phyloP scores from a whole-genome alignment of 1,140 invertebrate genomes.

The Camponotus floridanus region DNA sequence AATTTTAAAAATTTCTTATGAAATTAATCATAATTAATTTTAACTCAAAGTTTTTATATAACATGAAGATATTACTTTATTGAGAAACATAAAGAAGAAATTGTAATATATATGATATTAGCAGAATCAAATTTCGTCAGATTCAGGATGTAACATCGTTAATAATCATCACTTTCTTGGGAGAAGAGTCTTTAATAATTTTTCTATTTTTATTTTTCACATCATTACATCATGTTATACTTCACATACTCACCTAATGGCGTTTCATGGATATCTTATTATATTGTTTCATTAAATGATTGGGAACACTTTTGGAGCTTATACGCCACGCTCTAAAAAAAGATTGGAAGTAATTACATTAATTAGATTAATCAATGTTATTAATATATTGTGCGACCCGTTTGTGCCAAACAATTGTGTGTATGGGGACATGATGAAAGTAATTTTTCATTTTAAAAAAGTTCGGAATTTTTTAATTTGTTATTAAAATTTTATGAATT shows the following conservation, averaged over 20 bases:
- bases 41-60: neutral
- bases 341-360: neutral
- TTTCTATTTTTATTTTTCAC: constrained; percentile 25
- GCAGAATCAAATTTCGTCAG: neutral
- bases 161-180: constrained; percentile 31
- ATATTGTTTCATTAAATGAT: constrained; percentile 27
- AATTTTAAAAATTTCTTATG: neutral
- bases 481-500: neutral
- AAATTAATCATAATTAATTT: neutral
- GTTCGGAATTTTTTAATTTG: neutral
- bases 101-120: neutral
- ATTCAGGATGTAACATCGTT: neutral
- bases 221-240: constrained; percentile 47
- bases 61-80: neutral
- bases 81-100: constrained; percentile 19
- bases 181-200: neutral
- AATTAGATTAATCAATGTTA: constrained; percentile 6
- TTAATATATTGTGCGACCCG: constrained; percentile 3
- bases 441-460: neutral
- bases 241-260: neutral
- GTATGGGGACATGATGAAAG: neutral
- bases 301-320: constrained; percentile 17
- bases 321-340: constrained; percentile 45
- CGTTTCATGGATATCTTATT: constrained; percentile 21
- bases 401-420: neutral